Conservation (phyloP, 1,140 invertebrate genomes). For the Drosophila carrolli region DNA sequence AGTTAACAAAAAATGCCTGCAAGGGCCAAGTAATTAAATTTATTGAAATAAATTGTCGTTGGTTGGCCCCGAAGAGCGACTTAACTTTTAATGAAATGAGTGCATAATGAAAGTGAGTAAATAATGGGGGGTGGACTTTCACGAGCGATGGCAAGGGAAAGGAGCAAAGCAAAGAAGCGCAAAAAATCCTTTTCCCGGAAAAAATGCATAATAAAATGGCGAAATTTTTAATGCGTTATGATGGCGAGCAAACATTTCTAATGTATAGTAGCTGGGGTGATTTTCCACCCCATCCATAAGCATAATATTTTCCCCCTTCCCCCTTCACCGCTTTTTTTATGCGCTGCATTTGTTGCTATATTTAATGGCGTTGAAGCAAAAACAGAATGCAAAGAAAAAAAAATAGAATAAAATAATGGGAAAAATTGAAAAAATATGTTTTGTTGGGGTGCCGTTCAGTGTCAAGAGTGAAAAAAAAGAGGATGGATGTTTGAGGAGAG, state of each 20-base stretch:
- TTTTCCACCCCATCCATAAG: conserved; percentile 1
- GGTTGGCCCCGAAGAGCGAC: conserved; percentile 43
- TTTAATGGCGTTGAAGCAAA: conserved; percentile 61
- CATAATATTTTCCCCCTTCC: neutral
- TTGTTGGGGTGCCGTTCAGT: conserved; percentile 26
- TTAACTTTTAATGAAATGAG: conserved; percentile 70
- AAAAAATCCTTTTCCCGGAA: conserved; percentile 1
- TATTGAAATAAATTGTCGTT: conserved; percentile 78
- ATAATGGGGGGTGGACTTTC: conserved; percentile 14
- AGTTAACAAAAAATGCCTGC: conserved; percentile 26
- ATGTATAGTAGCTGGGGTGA: conserved; percentile 8
- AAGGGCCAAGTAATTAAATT: conserved; percentile 63
- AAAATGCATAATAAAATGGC: conserved; percentile 16
- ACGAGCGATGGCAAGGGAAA: neutral
- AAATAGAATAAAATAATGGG: conserved; percentile 24
- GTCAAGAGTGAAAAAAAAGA: conserved; percentile 28
- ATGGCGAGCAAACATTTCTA: conserved; percentile 44
- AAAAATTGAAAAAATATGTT: conserved; percentile 44
- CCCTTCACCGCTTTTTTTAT: no score
- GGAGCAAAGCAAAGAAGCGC: neutral
- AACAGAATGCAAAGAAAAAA: conserved; percentile 33
- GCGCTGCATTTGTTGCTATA: conserved; percentile 28
- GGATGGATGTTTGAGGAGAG: neutral
- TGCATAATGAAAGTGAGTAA: conserved; percentile 46
- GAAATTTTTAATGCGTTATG: conserved; percentile 42